Conservation (phyloP, 2,113 vertebrate species). For the Rhombomys opimus region DNA sequence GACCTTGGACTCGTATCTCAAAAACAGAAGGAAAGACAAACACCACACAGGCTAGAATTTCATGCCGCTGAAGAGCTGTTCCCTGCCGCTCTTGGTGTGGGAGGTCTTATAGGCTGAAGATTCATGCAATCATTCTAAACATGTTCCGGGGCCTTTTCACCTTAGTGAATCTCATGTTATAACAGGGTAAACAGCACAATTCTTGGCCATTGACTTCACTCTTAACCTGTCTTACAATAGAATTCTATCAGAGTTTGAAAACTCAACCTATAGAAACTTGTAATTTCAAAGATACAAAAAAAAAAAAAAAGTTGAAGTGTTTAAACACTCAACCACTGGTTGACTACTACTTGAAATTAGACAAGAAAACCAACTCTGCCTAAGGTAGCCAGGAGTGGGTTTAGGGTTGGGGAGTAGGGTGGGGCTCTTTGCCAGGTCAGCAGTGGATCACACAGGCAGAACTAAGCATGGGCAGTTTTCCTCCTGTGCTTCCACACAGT, state of each 20-base stretch:
- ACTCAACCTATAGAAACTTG: background rate
- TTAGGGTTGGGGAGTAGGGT: too few relatives aligned
- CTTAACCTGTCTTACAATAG: background rate
- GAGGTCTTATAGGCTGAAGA: background rate
- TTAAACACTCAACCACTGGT: background rate
- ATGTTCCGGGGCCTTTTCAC: background rate
- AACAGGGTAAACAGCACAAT: background rate
- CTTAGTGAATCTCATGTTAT: background rate
- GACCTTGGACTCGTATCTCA: background rate
- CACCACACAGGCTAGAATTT: background rate
- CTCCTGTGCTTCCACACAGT: slow-evolving; percentile 9
- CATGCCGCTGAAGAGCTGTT: background rate
- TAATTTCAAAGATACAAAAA: background rate
- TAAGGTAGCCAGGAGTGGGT: background rate
- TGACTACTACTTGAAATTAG: background rate
- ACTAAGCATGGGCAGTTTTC: background rate
- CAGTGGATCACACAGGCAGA: background rate
- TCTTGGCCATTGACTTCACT: background rate
- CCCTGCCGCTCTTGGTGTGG: background rate
- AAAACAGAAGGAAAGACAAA: background rate
- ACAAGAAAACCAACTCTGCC: background rate
- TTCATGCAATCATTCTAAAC: background rate
- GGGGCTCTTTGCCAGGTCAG: background rate
- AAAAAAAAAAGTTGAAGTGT: background rate
- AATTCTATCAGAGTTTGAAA: background rate